Evolutionary conservation across 2,797 vertebrate species (phyloP).

Genomic region (Pristis pectinata): DNA sequence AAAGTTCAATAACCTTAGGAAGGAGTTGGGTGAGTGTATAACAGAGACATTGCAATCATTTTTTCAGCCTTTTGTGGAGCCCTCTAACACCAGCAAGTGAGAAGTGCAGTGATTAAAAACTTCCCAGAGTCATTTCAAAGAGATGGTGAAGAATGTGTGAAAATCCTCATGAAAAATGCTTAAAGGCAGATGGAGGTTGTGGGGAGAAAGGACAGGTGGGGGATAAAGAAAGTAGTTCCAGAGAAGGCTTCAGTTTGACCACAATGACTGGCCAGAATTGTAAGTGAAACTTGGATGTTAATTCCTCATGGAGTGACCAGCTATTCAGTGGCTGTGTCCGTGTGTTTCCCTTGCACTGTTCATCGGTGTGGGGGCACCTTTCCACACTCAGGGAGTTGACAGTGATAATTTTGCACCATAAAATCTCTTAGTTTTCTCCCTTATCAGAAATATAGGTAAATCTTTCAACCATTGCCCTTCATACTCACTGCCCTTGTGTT

Average conservation of each 20-base stretch:
- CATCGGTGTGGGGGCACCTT: neutral
- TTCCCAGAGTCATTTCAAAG: slow-evolving; percentile 63
- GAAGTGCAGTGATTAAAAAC: slow-evolving; percentile 88
- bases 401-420: neutral
- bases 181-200: slow-evolving; percentile 64
- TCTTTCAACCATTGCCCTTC: neutral
- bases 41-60: too few species aligned
- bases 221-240: slow-evolving; percentile 50
- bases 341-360: neutral
- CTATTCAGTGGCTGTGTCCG: neutral
- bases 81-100: slow-evolving; percentile 79
- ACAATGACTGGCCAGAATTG: slow-evolving; percentile 6
- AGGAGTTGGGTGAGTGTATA: too few species aligned
- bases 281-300: neutral
- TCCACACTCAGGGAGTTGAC: too few species aligned
- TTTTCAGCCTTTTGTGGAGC: slow-evolving; percentile 74
- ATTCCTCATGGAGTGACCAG: neutral
- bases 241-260: slow-evolving; percentile 30
- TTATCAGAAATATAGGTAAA: too few species aligned
- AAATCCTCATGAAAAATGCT: slow-evolving; percentile 76
- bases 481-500: neutral
- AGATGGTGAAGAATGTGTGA: slow-evolving; percentile 64
- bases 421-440: neutral
- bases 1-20: too few species aligned
- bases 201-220: slow-evolving; percentile 55